Evolutionary conservation across 2,113 vertebrate species (phyloP), one percentile per base, ranked within the genome.

Genomic region (Peucedramus taeniatus): DNA sequence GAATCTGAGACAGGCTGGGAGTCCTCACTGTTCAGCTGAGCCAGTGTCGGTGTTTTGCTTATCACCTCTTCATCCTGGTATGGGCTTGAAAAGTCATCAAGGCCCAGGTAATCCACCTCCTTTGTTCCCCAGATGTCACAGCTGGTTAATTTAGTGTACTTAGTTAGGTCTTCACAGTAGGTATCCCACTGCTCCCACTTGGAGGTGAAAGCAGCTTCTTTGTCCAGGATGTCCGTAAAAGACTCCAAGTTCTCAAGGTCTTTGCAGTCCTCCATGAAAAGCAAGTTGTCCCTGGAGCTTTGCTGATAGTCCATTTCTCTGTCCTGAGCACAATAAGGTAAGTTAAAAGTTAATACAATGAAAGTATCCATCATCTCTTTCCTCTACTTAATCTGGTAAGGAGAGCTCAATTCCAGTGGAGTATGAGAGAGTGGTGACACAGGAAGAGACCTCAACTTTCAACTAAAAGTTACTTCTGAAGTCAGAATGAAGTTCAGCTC

Each of bases 41-140:
- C 99, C 96, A 99, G 95, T 2, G 99, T 99, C 0, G 99, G 99
- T 21, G 99, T 99, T 97, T 98, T 99, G 93, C 99, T 98, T 75
- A 99, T 99, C 91, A 99, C 99, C 74, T 99, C 99, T 97, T 99
- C 99, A 31, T 99, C 99, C 97, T 99, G 99, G 96, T 99, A 99
- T 3, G 99, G 99, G 96, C 99, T 99, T 74, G 99, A 99, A 94
- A 99, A 99, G 87, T 99, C 99, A 97, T 99, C 99, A 31, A 99
- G 96, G 87, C 99, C 99, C 93, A 99, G 97, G 91, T 99, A 99
- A 97, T 99, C 99, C 95, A 99, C 99, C 98, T 99, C 99, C 98
- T 99, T 99, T 96, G 99, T 99, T 96, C 99, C 99, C 99, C 99
- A 99, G 98, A 99, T 99, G 97, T 99, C 99, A 98, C 98, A 99